Base-by-base conservation (phyloP, 1,140 invertebrate species). In the Camponotus vicinus region DNA sequence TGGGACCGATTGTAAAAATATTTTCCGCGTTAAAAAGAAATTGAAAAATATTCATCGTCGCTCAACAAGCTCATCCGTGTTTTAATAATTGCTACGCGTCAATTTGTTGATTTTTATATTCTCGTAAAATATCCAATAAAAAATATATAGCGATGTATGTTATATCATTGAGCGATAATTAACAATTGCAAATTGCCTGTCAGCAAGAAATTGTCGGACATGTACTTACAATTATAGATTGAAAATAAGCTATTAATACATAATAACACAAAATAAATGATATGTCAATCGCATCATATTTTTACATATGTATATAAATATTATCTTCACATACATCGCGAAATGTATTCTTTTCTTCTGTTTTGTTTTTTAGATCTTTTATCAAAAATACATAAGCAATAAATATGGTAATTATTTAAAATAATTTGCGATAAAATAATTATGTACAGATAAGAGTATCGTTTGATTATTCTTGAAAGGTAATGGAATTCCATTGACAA, bases 141-240 rank as follows among this genome's bases (percentile, higher is more conserved):
- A n/a, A 55, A 37, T 5, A 18, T 15, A 9, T 21, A 64, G 3
- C 37, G 34, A 27, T 15, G 15, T 64, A 18, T 37, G 63, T 34
- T 34, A 45, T 76, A 4, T 75, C 55, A 37, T 15, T 37, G 34
- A 4, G 18, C 5, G 21, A 3, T 61, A 37, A 66, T n/a, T 37
- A 66, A 49, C 6, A 27, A 27, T 66, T 67, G n/a, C n/a, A 37
- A 27, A 52, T 79, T 63, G 57, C 11, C 45, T 66, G n/a, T 67
- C 32, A 37, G 13, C 2, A 5, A 45, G 13, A 37, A 52, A 52
- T 7, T 67, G 32, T 13, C 49, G 18, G 42, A 37, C 3, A n/a
- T 37, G 34, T 27, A 42, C 67, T 79, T 37, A 32, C 27, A 79
- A 67, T 66, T 78, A 49, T 52, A 34, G 11, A 66, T 40, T 52